Base-by-base conservation (phyloP, 2,797 vertebrate species). In the Epinephelus coioides region DNA sequence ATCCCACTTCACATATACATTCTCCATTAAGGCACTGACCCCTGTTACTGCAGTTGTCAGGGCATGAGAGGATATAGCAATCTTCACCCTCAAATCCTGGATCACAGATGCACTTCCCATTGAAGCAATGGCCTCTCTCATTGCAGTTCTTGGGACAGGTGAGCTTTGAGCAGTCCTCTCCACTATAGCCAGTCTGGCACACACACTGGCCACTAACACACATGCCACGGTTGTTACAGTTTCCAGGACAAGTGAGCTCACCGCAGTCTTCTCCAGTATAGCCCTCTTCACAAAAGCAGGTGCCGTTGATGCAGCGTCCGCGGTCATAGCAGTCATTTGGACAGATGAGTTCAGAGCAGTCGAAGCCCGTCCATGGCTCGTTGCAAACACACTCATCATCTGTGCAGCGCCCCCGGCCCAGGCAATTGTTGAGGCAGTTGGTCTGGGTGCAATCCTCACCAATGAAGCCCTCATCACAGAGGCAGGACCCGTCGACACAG, bases 311-410 rank as follows among this genome's bases (percentile, higher is more conserved):
- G 6, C 98, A 99, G 80, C 96, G 97, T 19, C 98, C 98, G 0
- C 97, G 96, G 92, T 99, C 97, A 0, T 95, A 98, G 88, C 98
- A 99, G 94, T 99, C 98, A 0, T 97, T 98, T 43, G 97, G 98
- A 81, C 98, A 99, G 91, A 98, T 96, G 70, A 99, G 96, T 86
- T 99, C 98, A 0, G 96, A 89, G 74, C 98, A 99, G 93, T 99
- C 97, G 2, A 96, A 97, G 0, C 98, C 97, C 0, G 97, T 99
- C 96, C 97, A 99, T 1, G 97, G 97, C 78, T 98, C 96, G 0
- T 97, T 88, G 0, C 98, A 99, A 54, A 97, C 69, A 0, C 98
- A 99, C 80, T 99, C 97, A 0, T 96, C 96, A 0, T 99, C 98
- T 27, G 96, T 93, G 0, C 98, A 99, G 54, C 95, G 96, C 1